Evolutionary conservation across 2,113 vertebrate genomes (phyloP).

Genomic region (Ptychochromis oligacanthus): DNA sequence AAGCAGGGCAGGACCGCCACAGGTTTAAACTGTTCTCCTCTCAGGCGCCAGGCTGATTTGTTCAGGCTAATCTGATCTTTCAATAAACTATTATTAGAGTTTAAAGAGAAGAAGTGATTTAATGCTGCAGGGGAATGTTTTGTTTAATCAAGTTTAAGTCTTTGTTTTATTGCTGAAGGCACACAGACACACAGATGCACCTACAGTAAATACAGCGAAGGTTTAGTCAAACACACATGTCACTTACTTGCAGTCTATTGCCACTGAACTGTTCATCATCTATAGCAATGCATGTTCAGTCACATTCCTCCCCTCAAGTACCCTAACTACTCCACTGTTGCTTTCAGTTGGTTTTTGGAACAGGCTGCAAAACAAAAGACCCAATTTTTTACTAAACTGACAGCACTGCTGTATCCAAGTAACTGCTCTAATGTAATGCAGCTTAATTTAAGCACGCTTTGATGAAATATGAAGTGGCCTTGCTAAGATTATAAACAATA

Average conservation of each 20-base stretch:
- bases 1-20: not conserved
- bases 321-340: not conserved
- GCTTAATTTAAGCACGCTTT: no score
- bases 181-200: not conserved
- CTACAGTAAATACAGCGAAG: not conserved
- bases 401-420: no score
- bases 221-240: not conserved
- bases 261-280: not conserved
- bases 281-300: not conserved
- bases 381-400: no score
- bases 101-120: slow-evolving; percentile 26
- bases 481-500: no score
- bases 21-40: slow-evolving; percentile 36
- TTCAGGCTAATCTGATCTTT: slow-evolving; percentile 29
- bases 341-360: not conserved
- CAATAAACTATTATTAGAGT: slow-evolving; percentile 55
- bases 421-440: no score
- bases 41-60: slow-evolving; percentile 34
- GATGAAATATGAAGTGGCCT: no score
- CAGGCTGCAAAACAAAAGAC: not conserved
- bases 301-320: not conserved
- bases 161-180: slow-evolving; percentile 5
- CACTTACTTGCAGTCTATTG: not conserved
- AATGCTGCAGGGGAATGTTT: slow-evolving; percentile 15
- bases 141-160: slow-evolving; percentile 14